Evolutionary conservation across 1,140 invertebrate genomes (phyloP).

Genomic region (Cydia strobilella): DNA sequence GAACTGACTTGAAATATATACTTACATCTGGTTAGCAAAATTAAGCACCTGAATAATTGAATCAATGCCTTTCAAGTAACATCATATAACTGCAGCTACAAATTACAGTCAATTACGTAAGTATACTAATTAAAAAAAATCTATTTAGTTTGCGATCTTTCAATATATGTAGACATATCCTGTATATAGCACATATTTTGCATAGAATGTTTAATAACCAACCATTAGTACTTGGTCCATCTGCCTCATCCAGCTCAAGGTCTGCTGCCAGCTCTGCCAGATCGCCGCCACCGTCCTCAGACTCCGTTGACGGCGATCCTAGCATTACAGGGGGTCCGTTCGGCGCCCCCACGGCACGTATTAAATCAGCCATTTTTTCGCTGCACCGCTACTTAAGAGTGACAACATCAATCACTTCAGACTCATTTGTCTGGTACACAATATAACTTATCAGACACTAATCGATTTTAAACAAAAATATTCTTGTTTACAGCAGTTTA

Average conservation of each 20-base stretch:
- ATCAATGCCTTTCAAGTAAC: background rate
- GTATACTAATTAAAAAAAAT: background rate
- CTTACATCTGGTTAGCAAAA: no score
- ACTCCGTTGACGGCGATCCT: slow-evolving; percentile 90
- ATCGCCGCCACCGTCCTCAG: slow-evolving; percentile 89
- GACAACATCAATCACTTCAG: slow-evolving; percentile 42
- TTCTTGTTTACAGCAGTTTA: slow-evolving; percentile 24
- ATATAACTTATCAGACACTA: background rate
- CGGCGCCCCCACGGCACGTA: slow-evolving; percentile 82
- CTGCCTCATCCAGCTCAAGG: slow-evolving; percentile 89
- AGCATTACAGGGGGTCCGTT: slow-evolving; percentile 84
- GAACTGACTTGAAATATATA: no score
- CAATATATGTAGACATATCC: background rate
- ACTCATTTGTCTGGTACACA: slow-evolving; percentile 3
- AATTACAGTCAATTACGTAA: slow-evolving; percentile 33
- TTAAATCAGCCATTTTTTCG: slow-evolving; percentile 83
- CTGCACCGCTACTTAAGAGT: slow-evolving; percentile 35
- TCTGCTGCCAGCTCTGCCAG: slow-evolving; percentile 84
- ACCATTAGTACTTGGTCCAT: slow-evolving; percentile 85
- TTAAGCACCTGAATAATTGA: no score
- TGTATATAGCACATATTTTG: slow-evolving; percentile 6
- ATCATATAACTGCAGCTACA: background rate
- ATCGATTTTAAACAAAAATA: slow-evolving; percentile 15
- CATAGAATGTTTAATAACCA: slow-evolving; percentile 35
- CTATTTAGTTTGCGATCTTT: background rate